These are phyloP conservation scores for Chaenogobius annularis DNA, from an alignment of 2,113 vertebrate genomes.

Conservation along the genomic window DNA sequence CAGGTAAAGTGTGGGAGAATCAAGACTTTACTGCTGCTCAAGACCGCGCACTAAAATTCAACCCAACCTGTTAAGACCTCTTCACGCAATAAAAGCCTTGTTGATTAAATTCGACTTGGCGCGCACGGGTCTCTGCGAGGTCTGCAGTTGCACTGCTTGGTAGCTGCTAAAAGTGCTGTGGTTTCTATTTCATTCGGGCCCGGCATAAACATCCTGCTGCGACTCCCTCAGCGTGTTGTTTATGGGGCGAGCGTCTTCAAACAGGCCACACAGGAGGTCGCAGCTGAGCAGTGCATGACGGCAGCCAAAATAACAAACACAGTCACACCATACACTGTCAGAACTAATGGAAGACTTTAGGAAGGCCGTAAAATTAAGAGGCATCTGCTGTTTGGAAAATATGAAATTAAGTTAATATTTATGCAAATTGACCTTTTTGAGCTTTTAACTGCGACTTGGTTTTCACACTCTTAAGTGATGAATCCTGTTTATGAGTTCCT, in stretches of 20 bases:
- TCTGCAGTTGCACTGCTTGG: neutral
- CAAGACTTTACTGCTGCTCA: slow-evolving; percentile 33
- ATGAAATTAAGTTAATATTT: no score
- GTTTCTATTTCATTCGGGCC: slow-evolving; percentile 62
- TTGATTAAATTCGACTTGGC: slow-evolving; percentile 19
- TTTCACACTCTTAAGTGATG: no score
- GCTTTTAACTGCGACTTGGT: no score
- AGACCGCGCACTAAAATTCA: slow-evolving; percentile 26
- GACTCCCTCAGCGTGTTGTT: slow-evolving; percentile 56
- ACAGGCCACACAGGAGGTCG: slow-evolving; percentile 67
- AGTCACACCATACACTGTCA: slow-evolving; percentile 10
- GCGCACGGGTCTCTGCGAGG: slow-evolving; percentile 6
- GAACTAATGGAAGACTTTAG: slow-evolving; percentile 17
- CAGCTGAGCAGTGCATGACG: slow-evolving; percentile 32
- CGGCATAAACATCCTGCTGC: slow-evolving; percentile 70
- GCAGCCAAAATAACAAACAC: neutral
- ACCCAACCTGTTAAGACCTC: slow-evolving; percentile 37
- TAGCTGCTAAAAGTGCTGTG: slow-evolving; percentile 38
- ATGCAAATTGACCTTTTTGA: no score
- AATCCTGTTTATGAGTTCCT: no score
- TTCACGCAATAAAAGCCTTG: slow-evolving; percentile 35
- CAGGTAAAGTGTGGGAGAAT: slow-evolving; percentile 37
- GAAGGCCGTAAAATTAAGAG: slow-evolving; percentile 7
- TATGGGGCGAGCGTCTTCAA: slow-evolving; percentile 58
- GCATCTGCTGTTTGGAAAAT: no score